Evolutionary conservation across 2,113 vertebrate genomes (phyloP).

Genomic region (Anseranas semipalmata): DNA sequence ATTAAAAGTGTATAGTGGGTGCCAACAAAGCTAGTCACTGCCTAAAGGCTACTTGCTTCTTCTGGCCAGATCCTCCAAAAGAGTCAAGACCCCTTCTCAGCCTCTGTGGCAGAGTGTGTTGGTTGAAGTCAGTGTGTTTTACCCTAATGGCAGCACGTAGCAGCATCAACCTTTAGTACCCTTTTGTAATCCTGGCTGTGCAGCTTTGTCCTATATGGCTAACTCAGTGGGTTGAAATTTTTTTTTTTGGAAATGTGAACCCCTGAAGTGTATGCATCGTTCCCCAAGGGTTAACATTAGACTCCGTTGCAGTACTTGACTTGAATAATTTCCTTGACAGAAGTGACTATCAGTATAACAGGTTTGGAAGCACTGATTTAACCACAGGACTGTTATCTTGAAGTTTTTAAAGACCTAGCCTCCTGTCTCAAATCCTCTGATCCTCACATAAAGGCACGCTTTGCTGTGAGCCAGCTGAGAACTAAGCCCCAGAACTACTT

Average conservation of each 20-base stretch:
- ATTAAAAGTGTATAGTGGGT: neutral
- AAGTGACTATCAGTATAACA: neutral
- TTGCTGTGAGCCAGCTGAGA: conserved; percentile 5
- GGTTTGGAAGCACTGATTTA: neutral
- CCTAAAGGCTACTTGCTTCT: neutral
- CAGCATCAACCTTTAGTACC: neutral
- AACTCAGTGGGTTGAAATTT: neutral
- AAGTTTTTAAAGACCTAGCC: neutral
- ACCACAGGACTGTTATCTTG: neutral
- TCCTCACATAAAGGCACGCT: neutral
- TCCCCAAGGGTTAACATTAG: neutral
- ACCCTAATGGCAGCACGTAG: neutral
- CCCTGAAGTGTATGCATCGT: neutral
- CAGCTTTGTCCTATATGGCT: neutral
- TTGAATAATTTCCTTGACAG: neutral
- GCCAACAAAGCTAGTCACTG: neutral
- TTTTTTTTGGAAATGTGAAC: no score
- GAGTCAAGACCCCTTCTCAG: neutral
- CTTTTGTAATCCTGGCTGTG: neutral
- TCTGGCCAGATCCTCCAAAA: neutral
- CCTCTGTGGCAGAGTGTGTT: neutral
- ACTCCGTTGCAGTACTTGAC: neutral
- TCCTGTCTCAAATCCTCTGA: neutral
- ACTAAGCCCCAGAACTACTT: neutral
- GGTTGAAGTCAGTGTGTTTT: neutral